Conservation (phyloP, 2,113 vertebrate genomes). For the Morone chrysops region DNA sequence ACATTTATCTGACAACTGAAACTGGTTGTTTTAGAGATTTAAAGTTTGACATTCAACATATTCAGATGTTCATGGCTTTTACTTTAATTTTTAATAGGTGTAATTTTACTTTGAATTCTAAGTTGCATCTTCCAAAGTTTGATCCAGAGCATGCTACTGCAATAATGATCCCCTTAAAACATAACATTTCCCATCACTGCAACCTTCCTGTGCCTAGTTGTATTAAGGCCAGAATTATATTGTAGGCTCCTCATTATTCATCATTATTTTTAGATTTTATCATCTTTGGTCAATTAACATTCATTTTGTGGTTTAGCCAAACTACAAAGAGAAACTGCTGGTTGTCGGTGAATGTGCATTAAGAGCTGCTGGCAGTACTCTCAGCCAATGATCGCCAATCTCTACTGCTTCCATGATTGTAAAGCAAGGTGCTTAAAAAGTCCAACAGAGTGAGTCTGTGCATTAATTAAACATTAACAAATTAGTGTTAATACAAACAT, state of each 20-base stretch:
- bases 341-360: background rate
- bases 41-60: too few species aligned
- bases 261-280: background rate
- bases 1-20: background rate
- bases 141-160: too few species aligned
- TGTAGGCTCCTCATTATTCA: background rate
- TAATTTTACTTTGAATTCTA: too few species aligned
- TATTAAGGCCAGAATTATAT: background rate
- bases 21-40: too few species aligned
- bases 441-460: background rate
- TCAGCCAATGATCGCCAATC: too few species aligned
- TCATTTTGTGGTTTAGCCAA: background rate
- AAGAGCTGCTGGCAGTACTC: too few species aligned
- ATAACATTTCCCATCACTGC: background rate
- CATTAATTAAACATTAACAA: too few species aligned
- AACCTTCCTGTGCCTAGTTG: background rate
- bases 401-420: too few species aligned
- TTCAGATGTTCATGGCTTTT: too few species aligned
- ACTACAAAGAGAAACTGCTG: background rate
- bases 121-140: too few species aligned
- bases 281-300: background rate
- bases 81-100: too few species aligned
- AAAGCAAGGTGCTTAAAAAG: background rate
- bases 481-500: background rate
- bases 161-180: too few species aligned